These are phyloP conservation scores for Murina feae DNA, from an alignment of 2,113 vertebrate genomes.

Conservation along the genomic window DNA sequence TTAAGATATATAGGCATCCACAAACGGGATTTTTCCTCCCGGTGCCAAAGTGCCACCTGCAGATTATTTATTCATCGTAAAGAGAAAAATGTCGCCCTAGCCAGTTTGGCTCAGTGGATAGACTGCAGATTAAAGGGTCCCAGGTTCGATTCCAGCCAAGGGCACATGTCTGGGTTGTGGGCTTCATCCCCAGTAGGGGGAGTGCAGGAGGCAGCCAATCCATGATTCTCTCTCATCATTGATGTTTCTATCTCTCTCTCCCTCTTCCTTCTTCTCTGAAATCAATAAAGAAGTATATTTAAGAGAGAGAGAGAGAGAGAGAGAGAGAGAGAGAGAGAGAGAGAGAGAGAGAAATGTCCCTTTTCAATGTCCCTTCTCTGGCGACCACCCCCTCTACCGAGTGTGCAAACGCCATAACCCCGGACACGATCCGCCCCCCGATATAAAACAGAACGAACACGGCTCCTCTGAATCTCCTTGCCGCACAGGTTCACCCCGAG, in stretches of 20 bases:
- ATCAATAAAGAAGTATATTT: too few species aligned
- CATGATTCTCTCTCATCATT: too few species aligned
- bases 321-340: too few species aligned
- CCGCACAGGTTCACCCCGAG: background rate
- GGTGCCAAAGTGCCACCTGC: background rate
- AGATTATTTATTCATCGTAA: background rate
- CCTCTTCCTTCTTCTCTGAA: too few species aligned
- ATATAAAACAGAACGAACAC: background rate
- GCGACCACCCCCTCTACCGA: background rate
- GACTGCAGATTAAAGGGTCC: too few species aligned
- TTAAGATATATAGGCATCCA: background rate
- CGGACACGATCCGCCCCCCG: background rate
- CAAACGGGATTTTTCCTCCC: background rate
- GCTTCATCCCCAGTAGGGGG: too few species aligned
- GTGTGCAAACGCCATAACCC: background rate
- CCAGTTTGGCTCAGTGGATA: too few species aligned
- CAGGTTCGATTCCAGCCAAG: too few species aligned
- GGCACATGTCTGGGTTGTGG: too few species aligned
- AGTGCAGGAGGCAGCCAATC: too few species aligned
- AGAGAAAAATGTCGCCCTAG: background rate
- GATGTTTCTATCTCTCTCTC: too few species aligned
- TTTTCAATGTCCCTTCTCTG: background rate
- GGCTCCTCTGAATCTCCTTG: background rate
- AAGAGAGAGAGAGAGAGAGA: too few species aligned
- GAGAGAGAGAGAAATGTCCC: background rate